phyloP scores from a whole-genome alignment of 2,113 vertebrate genomes.

The Corydoras sp. region DNA sequence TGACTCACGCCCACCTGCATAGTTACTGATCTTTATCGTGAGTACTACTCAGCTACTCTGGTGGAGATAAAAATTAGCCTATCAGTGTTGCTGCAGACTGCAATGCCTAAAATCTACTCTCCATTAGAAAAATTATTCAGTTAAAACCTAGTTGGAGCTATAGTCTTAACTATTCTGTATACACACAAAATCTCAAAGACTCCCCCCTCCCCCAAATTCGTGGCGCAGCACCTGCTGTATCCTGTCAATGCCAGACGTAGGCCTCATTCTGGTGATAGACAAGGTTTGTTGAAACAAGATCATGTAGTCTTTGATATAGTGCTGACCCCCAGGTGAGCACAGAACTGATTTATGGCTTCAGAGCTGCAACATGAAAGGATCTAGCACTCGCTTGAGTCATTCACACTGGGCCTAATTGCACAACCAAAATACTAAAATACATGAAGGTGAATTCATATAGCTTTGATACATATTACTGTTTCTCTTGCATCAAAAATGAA shows the following conservation, averaged over 20 bases:
- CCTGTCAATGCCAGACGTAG: constrained; percentile 13
- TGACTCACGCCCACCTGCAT: constrained; percentile 41
- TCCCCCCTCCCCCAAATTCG: too few relatives aligned
- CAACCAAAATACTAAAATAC: not conserved
- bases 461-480: too few relatives aligned
- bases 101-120: constrained; percentile 2
- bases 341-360: constrained; percentile 39
- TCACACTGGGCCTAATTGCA: constrained; percentile 21
- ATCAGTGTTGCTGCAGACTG: not conserved
- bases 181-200: too few relatives aligned
- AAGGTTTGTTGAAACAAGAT: constrained; percentile 34
- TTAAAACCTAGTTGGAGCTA: too few relatives aligned
- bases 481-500: too few relatives aligned
- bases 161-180: too few relatives aligned
- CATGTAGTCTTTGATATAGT: constrained; percentile 41
- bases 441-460: too few relatives aligned
- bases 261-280: constrained; percentile 15
- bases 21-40: constrained; percentile 20
- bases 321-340: constrained; percentile 39
- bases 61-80: constrained; percentile 14
- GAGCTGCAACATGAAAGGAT: constrained; percentile 42
- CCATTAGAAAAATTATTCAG: too few relatives aligned
- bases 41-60: constrained; percentile 20
- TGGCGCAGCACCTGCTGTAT: constrained; percentile 36
- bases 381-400: constrained; percentile 19